Base-by-base conservation (phyloP, 2,888 invertebrate genomes). In the Tromatobia lineatoria region DNA sequence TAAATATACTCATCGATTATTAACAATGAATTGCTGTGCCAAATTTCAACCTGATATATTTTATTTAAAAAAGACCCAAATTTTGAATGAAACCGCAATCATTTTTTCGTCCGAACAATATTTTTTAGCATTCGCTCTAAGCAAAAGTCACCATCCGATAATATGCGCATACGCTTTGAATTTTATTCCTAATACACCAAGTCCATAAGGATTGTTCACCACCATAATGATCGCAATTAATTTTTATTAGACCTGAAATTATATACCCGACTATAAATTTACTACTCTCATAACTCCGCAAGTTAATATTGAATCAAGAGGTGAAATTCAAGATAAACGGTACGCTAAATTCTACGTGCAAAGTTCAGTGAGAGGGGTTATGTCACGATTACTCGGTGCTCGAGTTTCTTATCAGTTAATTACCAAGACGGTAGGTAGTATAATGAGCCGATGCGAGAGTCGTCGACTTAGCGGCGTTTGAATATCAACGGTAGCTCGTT, bases 401-500 rank as follows among this genome's bases (percentile, higher is more conserved):
- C 23, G 25, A 67, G 47, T 67, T 67, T 61, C 74, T 74, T 50
- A 74, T 47, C 70, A 10, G 59, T 45, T 74, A 45, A 74, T 74
- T 61, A 77, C 42, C 29, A 67, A 67, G 45, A 57, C 57, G 45
- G 25, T 57, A 29, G 34, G 25, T 29, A 38, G 38, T 38, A 67
- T 77, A 67, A 69, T 57, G 45, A 67, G 47, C 13, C 67, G 59
- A 77, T 42, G 67, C 47, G 15, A 59, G 67, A 42, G n/a, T 13
- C 59, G 57, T 29, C 50, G 54, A 75, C 15, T 80, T 38, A 38
- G 29, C 69, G 18, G 38, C 47, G 57, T 29, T 80, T 23, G 80
- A 80, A 59, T 57, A 80, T 74, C 57, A 54, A 66, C 67, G 47
- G 20, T 59, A 54, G 71, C 71, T 54, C 38, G 54, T 71, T 66